phyloP scores from a whole-genome alignment of 2,888 invertebrate species.

The Ichneumoninae sp. region DNA sequence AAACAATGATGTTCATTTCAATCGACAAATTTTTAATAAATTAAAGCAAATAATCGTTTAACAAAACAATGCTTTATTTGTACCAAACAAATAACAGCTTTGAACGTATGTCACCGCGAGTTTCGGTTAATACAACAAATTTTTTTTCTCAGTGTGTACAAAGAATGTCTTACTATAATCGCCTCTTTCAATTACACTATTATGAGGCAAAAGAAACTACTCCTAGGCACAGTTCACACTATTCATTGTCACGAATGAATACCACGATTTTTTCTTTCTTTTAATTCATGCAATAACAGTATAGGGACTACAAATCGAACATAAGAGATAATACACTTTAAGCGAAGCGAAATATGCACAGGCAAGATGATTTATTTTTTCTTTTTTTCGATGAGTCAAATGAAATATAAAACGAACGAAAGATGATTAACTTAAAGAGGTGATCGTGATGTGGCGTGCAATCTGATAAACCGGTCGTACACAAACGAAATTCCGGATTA shows the following conservation, averaged over 20 bases:
- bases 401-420: conserved; percentile 4
- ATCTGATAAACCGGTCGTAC: conserved; percentile 26
- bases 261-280: conserved; percentile 8
- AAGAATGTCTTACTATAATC: neutral
- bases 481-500: neutral
- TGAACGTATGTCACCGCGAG: too few relatives aligned
- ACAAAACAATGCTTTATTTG: too few relatives aligned
- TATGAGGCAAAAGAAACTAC: neutral
- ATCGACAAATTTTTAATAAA: too few relatives aligned
- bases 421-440: neutral
- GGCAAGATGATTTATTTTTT: conserved; percentile 59
- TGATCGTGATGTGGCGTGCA: conserved; percentile 43
- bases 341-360: conserved; percentile 71
- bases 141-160: too few relatives aligned
- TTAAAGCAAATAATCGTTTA: too few relatives aligned
- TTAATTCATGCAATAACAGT: conserved; percentile 41
- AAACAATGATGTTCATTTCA: too few relatives aligned
- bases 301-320: conserved; percentile 63
- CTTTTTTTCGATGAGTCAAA: neutral
- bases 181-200: neutral
- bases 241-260: conserved; percentile 23
- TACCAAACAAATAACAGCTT: too few relatives aligned
- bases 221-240: conserved; percentile 38
- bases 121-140: too few relatives aligned
- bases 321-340: conserved; percentile 61